Base-by-base conservation (phyloP, 1,140 invertebrate genomes). In the Leguminivora glycinivorella region DNA sequence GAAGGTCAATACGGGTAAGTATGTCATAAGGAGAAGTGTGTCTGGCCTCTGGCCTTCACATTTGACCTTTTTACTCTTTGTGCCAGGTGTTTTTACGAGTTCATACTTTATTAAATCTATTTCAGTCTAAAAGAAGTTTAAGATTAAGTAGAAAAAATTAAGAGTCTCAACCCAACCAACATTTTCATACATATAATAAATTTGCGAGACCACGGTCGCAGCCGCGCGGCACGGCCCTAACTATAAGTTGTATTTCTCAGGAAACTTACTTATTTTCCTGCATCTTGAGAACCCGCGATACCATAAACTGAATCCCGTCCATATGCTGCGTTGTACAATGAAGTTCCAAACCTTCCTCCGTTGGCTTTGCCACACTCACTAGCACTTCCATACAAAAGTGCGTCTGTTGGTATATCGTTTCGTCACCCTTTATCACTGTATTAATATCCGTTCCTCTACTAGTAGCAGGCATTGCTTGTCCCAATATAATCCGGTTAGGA, bases 321-420 rank as follows among this genome's bases (percentile, higher is more conserved):
- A 94, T 91, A 92, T 93, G 95, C 78, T 96, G 95, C 1, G 93
- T 88, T 0, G 93, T 72, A 4, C 93, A 77, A 79, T 93, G 94
- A 10, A 95, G 90, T 71, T 94, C 92, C 26, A 95, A 76, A 2
- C 94, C 93, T 86, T 95, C 94, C 85, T 96, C 95, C 17, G 87
- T 87, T 0, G 94, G 94, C 25, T 93, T 74, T 43, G 93, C 93
- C 19, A 95, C 88, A 72, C 94, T 93, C 12, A 85, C 89, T 25
- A 94, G 93, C 0, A 93, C 91, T 80, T 96, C 95, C 80, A 90
- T 85, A 34, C 70, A 76, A 71, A 84, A 86, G 68, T 89, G 87
- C 70, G 82, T 83, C 69, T 90, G 88, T n/a, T 76, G 74, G 29
- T 79, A 79, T 24, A 86, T 81, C 25, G 83, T 80, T n/a, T 74